Evolutionary conservation across 1,140 invertebrate species (phyloP).

Genomic region (Pseudomyrmex gracilis): DNA sequence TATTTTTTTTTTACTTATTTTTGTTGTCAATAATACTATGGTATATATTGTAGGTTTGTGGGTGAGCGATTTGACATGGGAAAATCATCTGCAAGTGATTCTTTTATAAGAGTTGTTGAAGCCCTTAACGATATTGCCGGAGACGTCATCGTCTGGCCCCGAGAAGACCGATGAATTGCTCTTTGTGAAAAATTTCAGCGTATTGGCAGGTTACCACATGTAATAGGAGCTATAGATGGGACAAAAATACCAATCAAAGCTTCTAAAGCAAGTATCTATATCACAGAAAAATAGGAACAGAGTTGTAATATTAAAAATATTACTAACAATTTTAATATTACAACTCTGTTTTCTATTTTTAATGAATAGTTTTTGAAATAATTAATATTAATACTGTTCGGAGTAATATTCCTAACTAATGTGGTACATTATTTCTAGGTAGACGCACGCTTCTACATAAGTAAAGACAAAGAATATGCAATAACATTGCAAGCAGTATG

Average conservation of each 20-base stretch:
- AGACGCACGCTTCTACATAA: conserved; percentile 8
- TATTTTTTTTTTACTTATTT: not conserved
- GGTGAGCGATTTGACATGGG: not conserved
- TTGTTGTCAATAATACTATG: not conserved
- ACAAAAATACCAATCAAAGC: conserved; percentile 10
- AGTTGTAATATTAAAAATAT: too few species aligned
- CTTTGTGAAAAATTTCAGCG: not conserved
- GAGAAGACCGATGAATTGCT: not conserved
- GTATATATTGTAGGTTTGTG: not conserved
- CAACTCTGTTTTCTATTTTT: too few species aligned
- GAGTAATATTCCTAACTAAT: too few species aligned
- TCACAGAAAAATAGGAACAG: too few species aligned
- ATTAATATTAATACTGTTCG: too few species aligned
- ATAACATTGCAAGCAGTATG: conserved; percentile 9
- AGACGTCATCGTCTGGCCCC: conserved; percentile 1
- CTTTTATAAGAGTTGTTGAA: conserved; percentile 17
- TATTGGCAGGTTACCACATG: not conserved
- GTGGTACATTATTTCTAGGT: not conserved
- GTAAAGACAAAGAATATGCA: conserved; percentile 4
- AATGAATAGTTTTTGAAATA: too few species aligned
- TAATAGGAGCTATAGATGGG: conserved; percentile 14
- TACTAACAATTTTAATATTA: too few species aligned
- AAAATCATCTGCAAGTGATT: conserved; percentile 17
- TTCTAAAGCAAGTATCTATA: not conserved
- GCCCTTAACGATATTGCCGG: not conserved